These are phyloP conservation scores for Odontesthes bonariensis DNA, from an alignment of 2,113 vertebrate genomes.

Conservation along the genomic window DNA sequence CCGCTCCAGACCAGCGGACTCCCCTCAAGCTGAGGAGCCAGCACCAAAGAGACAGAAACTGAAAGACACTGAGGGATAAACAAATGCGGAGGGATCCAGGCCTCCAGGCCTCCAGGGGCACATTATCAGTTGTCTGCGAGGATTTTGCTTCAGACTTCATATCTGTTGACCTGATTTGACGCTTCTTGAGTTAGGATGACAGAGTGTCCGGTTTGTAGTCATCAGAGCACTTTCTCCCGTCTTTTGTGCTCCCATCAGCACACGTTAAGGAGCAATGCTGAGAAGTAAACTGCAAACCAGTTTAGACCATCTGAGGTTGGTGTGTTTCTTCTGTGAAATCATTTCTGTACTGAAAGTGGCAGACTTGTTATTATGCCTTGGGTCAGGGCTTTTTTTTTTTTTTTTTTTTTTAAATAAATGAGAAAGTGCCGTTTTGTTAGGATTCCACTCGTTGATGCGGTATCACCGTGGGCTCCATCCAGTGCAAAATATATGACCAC, in stretches of 20 bases:
- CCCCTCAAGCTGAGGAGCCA: constrained; percentile 83
- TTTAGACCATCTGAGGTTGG: constrained; percentile 7
- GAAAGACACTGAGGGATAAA: constrained; percentile 79
- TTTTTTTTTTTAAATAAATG: constrained; percentile 27
- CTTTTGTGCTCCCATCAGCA: constrained; percentile 41
- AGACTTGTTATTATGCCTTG: constrained; percentile 8
- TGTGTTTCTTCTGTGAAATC: constrained; percentile 23
- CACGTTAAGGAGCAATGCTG: constrained; percentile 12
- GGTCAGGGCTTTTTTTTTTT: constrained; percentile 16
- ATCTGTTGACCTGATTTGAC: constrained; percentile 51
- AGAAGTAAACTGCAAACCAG: constrained; percentile 15
- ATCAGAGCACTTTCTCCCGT: constrained; percentile 33
- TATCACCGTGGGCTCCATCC: constrained; percentile 50
- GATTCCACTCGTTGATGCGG: constrained; percentile 26
- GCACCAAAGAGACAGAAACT: constrained; percentile 89
- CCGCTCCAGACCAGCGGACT: constrained; percentile 61
- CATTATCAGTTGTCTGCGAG: background rate
- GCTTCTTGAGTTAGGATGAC: constrained; percentile 29
- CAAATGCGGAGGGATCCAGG: background rate
- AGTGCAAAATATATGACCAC: background rate
- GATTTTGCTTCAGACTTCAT: background rate
- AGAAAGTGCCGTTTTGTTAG: constrained; percentile 52
- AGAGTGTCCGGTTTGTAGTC: constrained; percentile 40
- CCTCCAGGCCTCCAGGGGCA: constrained; percentile 21
- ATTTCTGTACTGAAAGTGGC: constrained; percentile 28